Base-by-base conservation (phyloP, 2,113 vertebrate genomes). In the Archilochus colubris region DNA sequence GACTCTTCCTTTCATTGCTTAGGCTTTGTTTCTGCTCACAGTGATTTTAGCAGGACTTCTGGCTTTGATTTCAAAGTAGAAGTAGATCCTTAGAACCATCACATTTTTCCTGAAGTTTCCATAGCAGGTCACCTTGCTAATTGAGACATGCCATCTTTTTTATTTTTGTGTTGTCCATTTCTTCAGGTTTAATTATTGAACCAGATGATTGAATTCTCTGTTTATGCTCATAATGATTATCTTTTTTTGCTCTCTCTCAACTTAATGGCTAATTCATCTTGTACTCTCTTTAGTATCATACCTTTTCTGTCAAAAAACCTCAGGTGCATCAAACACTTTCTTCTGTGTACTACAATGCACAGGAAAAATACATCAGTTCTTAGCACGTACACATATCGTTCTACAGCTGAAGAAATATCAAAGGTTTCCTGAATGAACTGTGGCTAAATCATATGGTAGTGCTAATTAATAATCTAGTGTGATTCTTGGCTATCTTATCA, bases 1-100 rank as follows among this genome's bases (percentile, higher is more conserved):
- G 59, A 48, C 8, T 80, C 67, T 89, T 91, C 68, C 25, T 82
- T 91, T 93, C 51, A 58, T 82, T 91, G 67, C 96, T 87, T 73
- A 75, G 28, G 74, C 22, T n/a, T 92, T 91, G n/a, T 46, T 94
- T 91, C 46, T 84, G 16, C 38, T 85, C 69, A 57, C 31, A 66
- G 43, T 79, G 46, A 69, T 87, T 88, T 91, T 69, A 89, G 43
- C n/a, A 92, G 95, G 91, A 87, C 27, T 85, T 85, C n/a, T 79
- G 81, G 81, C 91, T 95, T 89, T 76, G 61, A 73, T 40, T 95
- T 93, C 66, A 87, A 82, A 91, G 66, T 23, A 72, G 61, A 70
- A 91, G 44, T 50, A 82, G 7, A 24, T 73, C 62, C 17, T 87
- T 36, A 72, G 40, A 64, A 93, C 64, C 59, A 76, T 54, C n/a